Base-by-base conservation (phyloP, 2,888 invertebrate genomes). In the Drosophila macrospina region DNA sequence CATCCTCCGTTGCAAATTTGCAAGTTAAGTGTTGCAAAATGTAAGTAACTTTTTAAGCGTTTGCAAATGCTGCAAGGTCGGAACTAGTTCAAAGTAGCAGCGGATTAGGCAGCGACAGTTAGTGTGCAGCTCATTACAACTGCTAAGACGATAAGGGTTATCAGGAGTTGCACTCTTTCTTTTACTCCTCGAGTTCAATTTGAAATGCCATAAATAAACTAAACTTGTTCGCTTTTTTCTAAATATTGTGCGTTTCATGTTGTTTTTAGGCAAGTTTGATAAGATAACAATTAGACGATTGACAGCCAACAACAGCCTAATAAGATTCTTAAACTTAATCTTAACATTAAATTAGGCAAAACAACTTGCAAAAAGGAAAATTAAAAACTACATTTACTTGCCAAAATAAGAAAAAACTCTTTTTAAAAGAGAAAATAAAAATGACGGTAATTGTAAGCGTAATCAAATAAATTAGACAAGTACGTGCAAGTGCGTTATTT, bases 391-490 rank as follows among this genome's bases (percentile, higher is more conserved):
- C 28, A 7, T 3, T 2, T 7, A 34, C 20, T 37, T 24, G 34
- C 20, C 3, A 20, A 36, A 10, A 45, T n/a, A n/a, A n/a, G n/a
- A 30, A 28, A 28, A 50, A 39, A 52, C 4, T 41, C 8, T 30
- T 41, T 41, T n/a, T 8, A 39, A 39, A 52, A 42, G 8, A 41
- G 30, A 5, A 16, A 50, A 51, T 47, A 26, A 36, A 37, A 41
- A 59, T 54, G 41, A 61, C 34, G 30, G 73, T 70, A 81, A 81
- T 81, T 85, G 87, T 72, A 54, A 66, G 67, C 51, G 82, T 74
- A 89, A 88, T 86, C 82, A 85, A 85, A 82, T 87, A 87, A 86
- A 89, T 85, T 87, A 87, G 78, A 72, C 66, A 70, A 86, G 80
- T 75, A 89, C 82, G 86, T 75, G 82, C 76, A 86, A 84, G 78